phyloP scores from a whole-genome alignment of 2,797 vertebrate genomes.

The Argyrosomus regius region DNA sequence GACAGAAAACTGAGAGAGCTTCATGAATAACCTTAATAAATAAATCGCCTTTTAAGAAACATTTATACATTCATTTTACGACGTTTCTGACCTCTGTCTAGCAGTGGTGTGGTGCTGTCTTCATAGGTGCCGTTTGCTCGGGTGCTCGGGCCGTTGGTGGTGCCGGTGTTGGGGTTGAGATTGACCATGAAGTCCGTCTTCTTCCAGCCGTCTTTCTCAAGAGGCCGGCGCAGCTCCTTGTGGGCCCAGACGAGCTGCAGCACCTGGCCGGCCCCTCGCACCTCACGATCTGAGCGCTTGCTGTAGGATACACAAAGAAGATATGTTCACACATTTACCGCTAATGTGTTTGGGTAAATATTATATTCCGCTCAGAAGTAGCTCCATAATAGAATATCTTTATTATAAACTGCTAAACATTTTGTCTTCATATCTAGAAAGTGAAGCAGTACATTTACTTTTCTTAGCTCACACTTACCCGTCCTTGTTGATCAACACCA shows the following conservation, averaged over 20 bases:
- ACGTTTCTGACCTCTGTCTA: constrained; percentile 88
- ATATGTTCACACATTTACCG: neutral
- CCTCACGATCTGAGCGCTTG: constrained; percentile 94
- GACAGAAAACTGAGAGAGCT: neutral
- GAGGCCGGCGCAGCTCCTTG: constrained; percentile 93
- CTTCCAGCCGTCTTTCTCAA: constrained; percentile 99
- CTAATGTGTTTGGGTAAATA: neutral
- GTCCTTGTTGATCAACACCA: constrained; percentile 97
- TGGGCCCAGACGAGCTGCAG: constrained; percentile 97
- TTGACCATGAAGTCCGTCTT: constrained; percentile 95
- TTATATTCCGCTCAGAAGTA: neutral
- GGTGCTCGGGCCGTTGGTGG: constrained; percentile 76
- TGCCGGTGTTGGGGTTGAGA: constrained; percentile 82
- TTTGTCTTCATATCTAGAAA: neutral
- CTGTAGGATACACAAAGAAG: constrained; percentile 72
- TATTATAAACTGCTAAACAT: neutral
- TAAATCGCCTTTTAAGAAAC: neutral
- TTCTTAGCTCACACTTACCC: constrained; percentile 81
- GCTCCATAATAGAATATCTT: neutral
- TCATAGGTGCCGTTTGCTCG: constrained; percentile 91
- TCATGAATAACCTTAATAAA: neutral
- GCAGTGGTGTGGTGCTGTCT: constrained; percentile 95
- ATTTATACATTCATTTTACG: neutral
- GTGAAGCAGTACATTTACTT: neutral
- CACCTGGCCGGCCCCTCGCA: constrained; percentile 92